A percentile compares a stretch with the other conserved stretches of the same genome.
Conservation (phyloP, 2,797 vertebrate species). For the Enteromius trimaculatus region DNA sequence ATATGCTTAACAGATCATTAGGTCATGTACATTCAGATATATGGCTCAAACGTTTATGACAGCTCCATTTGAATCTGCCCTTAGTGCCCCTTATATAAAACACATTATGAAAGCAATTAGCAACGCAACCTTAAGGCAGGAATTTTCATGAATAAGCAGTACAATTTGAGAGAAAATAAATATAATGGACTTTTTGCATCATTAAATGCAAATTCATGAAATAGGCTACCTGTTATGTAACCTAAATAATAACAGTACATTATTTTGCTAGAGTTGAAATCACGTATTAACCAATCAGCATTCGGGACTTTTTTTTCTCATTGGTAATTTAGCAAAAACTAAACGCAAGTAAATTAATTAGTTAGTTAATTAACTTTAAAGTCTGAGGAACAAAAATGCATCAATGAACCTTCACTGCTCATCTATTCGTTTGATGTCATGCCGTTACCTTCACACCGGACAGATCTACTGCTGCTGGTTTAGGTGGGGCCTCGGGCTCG, state of each 20-base stretch:
- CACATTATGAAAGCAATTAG: neutral
- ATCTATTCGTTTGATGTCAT: neutral
- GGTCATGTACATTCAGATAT: neutral
- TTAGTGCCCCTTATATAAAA: neutral
- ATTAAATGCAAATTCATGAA: neutral
- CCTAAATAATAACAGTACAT: neutral
- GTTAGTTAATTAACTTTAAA: neutral
- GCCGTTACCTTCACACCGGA: slow-evolving; percentile 76
- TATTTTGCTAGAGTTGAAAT: neutral
- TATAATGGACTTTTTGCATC: neutral
- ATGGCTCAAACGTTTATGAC: neutral
- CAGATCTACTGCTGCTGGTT: slow-evolving; percentile 71
- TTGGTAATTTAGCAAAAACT: neutral
- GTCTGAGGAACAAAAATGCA: neutral
- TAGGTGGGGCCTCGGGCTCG: slow-evolving; percentile 55
- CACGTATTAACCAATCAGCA: neutral
- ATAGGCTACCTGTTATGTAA: neutral
- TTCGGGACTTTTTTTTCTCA: neutral
- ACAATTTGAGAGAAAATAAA: neutral
- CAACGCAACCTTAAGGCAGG: neutral
- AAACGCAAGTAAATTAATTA: neutral
- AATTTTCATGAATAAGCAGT: neutral
- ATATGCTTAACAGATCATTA: neutral
- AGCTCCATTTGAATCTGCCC: neutral
- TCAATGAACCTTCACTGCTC: neutral